Percentiles rank a stretch among this genome's conserved stretches.
Conservation (phyloP, 2,888 invertebrate genomes). For the Polydrusus cervinus region DNA sequence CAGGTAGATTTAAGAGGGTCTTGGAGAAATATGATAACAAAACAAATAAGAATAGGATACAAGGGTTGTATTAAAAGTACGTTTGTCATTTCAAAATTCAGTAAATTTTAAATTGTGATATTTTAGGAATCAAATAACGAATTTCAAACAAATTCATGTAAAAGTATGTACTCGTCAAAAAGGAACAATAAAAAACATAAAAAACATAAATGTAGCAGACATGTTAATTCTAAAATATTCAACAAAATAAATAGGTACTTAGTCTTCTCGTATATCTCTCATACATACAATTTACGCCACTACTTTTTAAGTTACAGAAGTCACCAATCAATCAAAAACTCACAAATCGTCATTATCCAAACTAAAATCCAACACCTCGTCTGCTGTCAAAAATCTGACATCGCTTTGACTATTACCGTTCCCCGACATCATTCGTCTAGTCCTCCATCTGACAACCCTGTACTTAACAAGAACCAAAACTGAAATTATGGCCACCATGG, state of each 20-base stretch:
- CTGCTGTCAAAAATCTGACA: slow-evolving; percentile 74
- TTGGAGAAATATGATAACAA: not conserved
- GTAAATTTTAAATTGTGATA: no score
- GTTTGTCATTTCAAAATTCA: no score
- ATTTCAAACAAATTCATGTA: not conserved
- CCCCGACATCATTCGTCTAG: slow-evolving; percentile 49
- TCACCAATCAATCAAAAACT: slow-evolving; percentile 9
- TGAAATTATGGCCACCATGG: slow-evolving; percentile 11
- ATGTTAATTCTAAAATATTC: not conserved
- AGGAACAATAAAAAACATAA: not conserved
- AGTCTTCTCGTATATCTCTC: not conserved
- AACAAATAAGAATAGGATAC: not conserved
- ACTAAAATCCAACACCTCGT: slow-evolving; percentile 74
- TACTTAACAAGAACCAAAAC: slow-evolving; percentile 32
- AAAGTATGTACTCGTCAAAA: no score
- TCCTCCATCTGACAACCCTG: slow-evolving; percentile 37
- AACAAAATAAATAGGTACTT: slow-evolving; percentile 27
- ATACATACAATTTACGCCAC: not conserved
- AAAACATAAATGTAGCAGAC: not conserved
- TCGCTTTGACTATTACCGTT: slow-evolving; percentile 71
- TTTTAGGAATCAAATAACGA: not conserved
- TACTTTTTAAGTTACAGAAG: not conserved
- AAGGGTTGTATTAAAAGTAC: slow-evolving; percentile 5
- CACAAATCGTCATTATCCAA: slow-evolving; percentile 62
- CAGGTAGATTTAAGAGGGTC: not conserved